Conservation (phyloP, 2,797 vertebrate genomes). For the Sebastes minor region DNA sequence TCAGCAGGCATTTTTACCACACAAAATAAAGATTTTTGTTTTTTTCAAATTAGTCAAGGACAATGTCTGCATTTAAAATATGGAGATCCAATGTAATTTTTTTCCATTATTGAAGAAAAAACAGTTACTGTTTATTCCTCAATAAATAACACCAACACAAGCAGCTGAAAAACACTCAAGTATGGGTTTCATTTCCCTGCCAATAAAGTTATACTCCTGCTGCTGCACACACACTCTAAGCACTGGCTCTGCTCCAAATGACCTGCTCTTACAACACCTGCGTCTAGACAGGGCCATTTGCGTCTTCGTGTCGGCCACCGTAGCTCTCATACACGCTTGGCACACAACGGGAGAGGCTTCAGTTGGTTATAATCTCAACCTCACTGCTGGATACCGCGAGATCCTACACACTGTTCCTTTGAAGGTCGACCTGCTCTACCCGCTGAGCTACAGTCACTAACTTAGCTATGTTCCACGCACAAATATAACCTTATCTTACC, state of each 20-base stretch:
- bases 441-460: too few relatives aligned
- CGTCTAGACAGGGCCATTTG: accelerated
- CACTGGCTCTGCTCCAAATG: too few relatives aligned
- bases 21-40: background rate
- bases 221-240: background rate
- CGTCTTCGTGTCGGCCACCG: too few relatives aligned
- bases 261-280: too few relatives aligned
- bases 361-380: too few relatives aligned
- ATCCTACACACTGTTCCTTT: too few relatives aligned
- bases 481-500: too few relatives aligned
- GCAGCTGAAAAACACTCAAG: background rate
- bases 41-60: background rate
- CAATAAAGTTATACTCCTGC: background rate
- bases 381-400: too few relatives aligned
- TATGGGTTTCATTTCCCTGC: background rate
- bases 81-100: background rate
- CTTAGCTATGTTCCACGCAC: too few relatives aligned
- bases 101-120: background rate
- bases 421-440: too few relatives aligned
- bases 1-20: slow-evolving; percentile 1
- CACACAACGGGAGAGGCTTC: too few relatives aligned
- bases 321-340: too few relatives aligned
- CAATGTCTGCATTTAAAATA: slow-evolving; percentile 18
- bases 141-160: slow-evolving; percentile 1
- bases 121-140: background rate